These are phyloP conservation scores for Ammodytes marinus DNA, from an alignment of 2,113 vertebrate genomes.

Conservation along the genomic window DNA sequence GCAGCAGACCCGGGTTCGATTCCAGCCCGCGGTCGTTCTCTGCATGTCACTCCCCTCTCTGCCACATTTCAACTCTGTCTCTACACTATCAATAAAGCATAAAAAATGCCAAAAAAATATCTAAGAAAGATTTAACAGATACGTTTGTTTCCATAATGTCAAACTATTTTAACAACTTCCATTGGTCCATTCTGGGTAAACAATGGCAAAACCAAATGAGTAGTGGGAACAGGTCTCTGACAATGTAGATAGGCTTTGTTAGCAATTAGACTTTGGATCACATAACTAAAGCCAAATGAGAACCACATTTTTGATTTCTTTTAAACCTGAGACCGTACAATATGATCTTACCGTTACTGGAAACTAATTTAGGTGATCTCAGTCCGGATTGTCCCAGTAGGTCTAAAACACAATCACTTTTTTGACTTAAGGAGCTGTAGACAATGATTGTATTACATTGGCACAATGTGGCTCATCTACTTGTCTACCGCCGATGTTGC, in stretches of 20 bases:
- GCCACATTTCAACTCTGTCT: too few relatives aligned
- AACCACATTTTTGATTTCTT: slow-evolving; percentile 13
- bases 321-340: not conserved
- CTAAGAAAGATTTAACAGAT: too few relatives aligned
- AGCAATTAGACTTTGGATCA: slow-evolving; percentile 29
- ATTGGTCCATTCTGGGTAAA: not conserved
- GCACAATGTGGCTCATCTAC: slow-evolving; percentile 38
- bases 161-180: not conserved
- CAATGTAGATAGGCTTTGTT: not conserved
- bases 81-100: too few relatives aligned
- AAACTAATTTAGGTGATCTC: slow-evolving; percentile 45
- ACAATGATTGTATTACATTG: slow-evolving; percentile 49
- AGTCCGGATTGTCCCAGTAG: slow-evolving; percentile 30
- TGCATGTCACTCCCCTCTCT: too few relatives aligned
- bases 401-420: slow-evolving; percentile 38
- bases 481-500: slow-evolving; percentile 34
- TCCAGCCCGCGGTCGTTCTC: too few relatives aligned
- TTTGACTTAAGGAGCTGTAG: slow-evolving; percentile 20
- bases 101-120: too few relatives aligned
- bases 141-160: not conserved
- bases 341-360: not conserved
- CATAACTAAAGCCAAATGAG: slow-evolving; percentile 37
- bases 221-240: not conserved
- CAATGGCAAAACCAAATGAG: not conserved
- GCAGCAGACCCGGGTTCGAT: too few relatives aligned